Evolutionary conservation across 2,888 invertebrate species (phyloP), one percentile per base, ranked within the genome.

Genomic region (Rhaphigaster nebulosa): DNA sequence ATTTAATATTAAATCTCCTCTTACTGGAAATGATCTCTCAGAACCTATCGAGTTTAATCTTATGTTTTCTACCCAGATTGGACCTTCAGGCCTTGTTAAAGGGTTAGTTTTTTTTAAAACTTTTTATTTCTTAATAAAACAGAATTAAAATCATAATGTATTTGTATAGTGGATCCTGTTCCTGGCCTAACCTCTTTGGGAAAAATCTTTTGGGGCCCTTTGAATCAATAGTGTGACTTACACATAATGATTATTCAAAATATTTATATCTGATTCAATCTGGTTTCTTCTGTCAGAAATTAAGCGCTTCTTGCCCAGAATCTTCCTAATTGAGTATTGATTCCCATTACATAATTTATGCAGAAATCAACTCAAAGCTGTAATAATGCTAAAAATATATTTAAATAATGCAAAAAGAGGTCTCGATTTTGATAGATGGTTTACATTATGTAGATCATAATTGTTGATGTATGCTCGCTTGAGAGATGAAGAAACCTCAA

Each of bases 61-160:
- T 45, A 99, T 99, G 99, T 99, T 99, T 94, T 97, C 96, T 91
- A 99, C 99, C 0, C 97, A 97, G 94, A 99, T 99, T 93, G 99
- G 99, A 38, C 99, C 99, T 3, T 97, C 99, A 91, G 99, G 99
- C 0, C 94, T 98, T 91, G 95, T 98, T 2, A 98, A 98, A 94
- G 99, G 98, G 94, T 96, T 93, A 92, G 93, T 84, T 34, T 38
- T 84, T 84, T 26, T 45, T n/a, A 6, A 10, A 15, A 13, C 0
- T 65, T n/a, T 84, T n/a, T 45, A 10, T 1, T 84, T 45, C 4
- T 84, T 50, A 84, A 13, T 23, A 45, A 13, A 45, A 45, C 8
- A 38, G 38, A 38, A 38, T 76, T 20, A 23, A 38, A 15, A 8
- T 76, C 6, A 38, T 38, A 38, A 38, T 34, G 29, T 29, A 29